phyloP scores from a whole-genome alignment of 1,140 invertebrate genomes.

The Reticulitermes speratus region DNA sequence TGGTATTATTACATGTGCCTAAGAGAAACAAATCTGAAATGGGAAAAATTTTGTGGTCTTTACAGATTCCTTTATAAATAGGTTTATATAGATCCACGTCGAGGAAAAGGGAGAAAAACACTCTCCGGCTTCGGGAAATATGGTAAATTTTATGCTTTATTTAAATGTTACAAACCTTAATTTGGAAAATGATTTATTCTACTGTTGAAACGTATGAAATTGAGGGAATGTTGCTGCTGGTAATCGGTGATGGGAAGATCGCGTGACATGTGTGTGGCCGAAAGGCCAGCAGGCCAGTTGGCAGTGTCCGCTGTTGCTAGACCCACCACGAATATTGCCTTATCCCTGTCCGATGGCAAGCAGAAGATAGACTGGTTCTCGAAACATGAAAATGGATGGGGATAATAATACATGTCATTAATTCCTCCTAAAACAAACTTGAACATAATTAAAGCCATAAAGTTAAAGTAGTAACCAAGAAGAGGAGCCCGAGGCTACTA shows the following conservation, averaged over 20 bases:
- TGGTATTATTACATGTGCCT: no score
- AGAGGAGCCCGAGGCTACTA: background rate
- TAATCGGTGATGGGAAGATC: background rate
- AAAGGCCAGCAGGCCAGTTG: no score
- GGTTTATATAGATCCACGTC: no score
- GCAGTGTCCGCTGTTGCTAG: background rate
- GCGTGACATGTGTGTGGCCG: background rate
- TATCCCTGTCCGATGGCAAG: background rate
- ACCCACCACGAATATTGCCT: slow-evolving; percentile 8
- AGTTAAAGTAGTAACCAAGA: slow-evolving; percentile 7
- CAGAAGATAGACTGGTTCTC: slow-evolving; percentile 18
- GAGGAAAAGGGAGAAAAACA: no score
- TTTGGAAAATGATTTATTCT: background rate
- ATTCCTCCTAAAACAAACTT: slow-evolving; percentile 17
- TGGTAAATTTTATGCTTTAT: no score
- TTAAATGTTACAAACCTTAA: no score
- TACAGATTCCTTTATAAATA: no score
- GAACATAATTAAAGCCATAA: slow-evolving; percentile 14
- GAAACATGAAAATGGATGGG: slow-evolving; percentile 2
- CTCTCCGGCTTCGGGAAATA: no score
- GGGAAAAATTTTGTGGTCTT: no score
- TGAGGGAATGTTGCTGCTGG: background rate
- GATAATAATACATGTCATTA: slow-evolving; percentile 5
- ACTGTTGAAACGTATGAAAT: background rate
- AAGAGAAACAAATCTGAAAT: no score